Evolutionary conservation across 2,888 invertebrate genomes (phyloP), one percentile per base, ranked within the genome.

Genomic region (Trachelus iudaicus): DNA sequence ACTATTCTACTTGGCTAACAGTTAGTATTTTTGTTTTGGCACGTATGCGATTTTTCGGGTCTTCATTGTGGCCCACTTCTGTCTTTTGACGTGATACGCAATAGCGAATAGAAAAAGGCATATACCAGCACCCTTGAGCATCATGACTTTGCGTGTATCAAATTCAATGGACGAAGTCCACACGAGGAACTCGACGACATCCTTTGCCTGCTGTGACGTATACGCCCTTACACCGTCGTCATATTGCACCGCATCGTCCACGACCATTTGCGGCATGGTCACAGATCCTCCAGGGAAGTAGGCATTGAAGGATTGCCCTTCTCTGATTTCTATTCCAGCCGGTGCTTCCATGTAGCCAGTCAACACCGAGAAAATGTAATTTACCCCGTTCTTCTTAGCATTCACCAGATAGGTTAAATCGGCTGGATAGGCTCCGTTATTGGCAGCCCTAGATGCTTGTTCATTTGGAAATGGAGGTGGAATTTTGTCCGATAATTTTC

Each of bases 201-300:
- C 99, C 93, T 99, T 99, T 76, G 99, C 98, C 91, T 99, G 93
- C 93, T 99, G 99, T 89, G 98, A 97, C 84, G 96, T 95, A 73
- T 97, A 96, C 75, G 99, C 95, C 76, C 97, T 96, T 69, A 99
- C 99, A 83, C 98, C 99, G 92, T 98, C 97, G 34, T 92, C 91
- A 92, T 95, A 98, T 89, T 97, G 97, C 74, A 97, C 93, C 34
- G 94, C 93, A 1, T 84, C 88, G 1, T 85, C 83, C 69, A 77
- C 81, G 11, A 89, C 31, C 82, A 86, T 82, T 89, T 88, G 34
- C 4, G 96, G 97, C 98, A 98, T 98, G 77, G 96, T 95, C 89
- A 99, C 97, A 87, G 98, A 97, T 69, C 98, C 98, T n/a, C 99
- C 99, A 0, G 96, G 94, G 94, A 99, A 99, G 93, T 99, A 99